These are phyloP conservation scores for Pseudomyrmex flavicornis DNA, from an alignment of 1,140 invertebrate genomes.

Conservation along the genomic window DNA sequence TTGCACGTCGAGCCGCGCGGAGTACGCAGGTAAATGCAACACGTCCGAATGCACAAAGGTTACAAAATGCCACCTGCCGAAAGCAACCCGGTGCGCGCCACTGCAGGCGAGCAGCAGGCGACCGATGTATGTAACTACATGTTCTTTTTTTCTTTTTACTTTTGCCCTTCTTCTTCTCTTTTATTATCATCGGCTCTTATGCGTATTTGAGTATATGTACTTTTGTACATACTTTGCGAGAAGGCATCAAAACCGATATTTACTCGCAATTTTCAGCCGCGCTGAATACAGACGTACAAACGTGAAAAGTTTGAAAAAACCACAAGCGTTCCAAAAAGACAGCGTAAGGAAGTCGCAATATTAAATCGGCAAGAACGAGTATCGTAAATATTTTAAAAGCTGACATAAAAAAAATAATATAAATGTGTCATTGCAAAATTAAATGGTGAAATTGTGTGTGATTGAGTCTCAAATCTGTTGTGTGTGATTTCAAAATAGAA, in stretches of 20 bases:
- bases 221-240: not conserved
- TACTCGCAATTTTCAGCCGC: slow-evolving; percentile 38
- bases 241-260: slow-evolving; percentile 36
- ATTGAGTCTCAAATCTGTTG: too few species aligned
- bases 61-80: slow-evolving; percentile 72
- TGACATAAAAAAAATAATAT: not conserved
- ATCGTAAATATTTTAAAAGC: slow-evolving; percentile 25
- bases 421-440: slow-evolving; percentile 8
- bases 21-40: slow-evolving; percentile 67
- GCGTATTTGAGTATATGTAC: not conserved
- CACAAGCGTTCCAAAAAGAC: too few species aligned
- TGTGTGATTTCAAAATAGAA: slow-evolving; percentile 23
- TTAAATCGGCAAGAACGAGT: too few species aligned
- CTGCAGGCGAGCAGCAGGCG: slow-evolving; percentile 70
- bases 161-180: slow-evolving; percentile 61
- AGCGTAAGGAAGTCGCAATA: too few species aligned
- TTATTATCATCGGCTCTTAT: slow-evolving; percentile 49
- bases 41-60: slow-evolving; percentile 71
- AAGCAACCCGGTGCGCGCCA: slow-evolving; percentile 60
- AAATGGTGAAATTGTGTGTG: not conserved
- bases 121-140: slow-evolving; percentile 62
- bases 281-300: not conserved
- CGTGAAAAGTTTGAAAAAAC: not conserved
- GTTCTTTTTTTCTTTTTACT: slow-evolving; percentile 59
- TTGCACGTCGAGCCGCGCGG: slow-evolving; percentile 28